These are phyloP conservation scores for Hydrochoerus hydrochaeris DNA, from an alignment of 2,113 vertebrate species.

Conservation along the genomic window DNA sequence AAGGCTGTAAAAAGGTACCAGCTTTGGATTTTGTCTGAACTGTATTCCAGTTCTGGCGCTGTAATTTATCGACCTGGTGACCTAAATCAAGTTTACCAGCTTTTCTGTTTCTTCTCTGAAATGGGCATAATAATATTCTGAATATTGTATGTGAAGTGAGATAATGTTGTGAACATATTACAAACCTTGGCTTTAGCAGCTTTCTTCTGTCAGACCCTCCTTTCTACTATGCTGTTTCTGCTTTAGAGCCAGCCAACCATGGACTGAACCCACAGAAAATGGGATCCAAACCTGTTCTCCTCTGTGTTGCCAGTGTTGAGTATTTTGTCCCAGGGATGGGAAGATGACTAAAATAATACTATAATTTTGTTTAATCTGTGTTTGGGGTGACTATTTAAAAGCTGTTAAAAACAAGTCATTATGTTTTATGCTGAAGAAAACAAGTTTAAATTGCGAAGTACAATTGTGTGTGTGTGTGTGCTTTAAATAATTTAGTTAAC, in stretches of 20 bases:
- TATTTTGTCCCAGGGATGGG: neutral
- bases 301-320: neutral
- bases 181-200: neutral
- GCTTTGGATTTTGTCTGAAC: neutral
- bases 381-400: neutral
- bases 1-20: neutral
- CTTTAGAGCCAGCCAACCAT: neutral
- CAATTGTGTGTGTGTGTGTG: no score
- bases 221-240: neutral
- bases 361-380: neutral
- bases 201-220: neutral
- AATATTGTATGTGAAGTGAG: neutral
- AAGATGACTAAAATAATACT: neutral
- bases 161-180: neutral
- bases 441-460: constrained; percentile 30
- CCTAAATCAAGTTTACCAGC: neutral
- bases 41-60: neutral
- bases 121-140: neutral
- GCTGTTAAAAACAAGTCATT: neutral
- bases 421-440: neutral
- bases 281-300: neutral
- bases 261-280: neutral
- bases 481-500: no score
- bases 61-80: neutral
- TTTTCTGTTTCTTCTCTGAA: neutral